Conservation (phyloP, 2,113 vertebrate genomes). For the Osmerus eperlanus region DNA sequence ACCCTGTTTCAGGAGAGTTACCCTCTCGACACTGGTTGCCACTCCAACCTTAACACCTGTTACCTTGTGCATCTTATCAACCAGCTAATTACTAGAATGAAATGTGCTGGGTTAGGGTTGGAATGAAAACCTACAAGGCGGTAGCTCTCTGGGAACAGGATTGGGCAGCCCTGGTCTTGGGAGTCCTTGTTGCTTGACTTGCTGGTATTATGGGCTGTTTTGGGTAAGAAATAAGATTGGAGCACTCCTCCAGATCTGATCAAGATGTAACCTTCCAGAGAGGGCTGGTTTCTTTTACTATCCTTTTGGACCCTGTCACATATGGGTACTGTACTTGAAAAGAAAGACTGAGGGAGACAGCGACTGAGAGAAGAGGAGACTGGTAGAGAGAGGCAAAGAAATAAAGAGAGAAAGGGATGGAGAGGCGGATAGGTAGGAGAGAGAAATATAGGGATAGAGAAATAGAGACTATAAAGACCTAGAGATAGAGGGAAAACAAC, state of each 20-base stretch:
- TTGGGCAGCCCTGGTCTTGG: no score
- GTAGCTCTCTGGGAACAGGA: no score
- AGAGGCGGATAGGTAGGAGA: conserved; percentile 18
- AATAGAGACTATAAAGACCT: neutral
- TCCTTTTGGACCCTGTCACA: conserved; percentile 39
- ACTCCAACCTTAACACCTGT: no score
- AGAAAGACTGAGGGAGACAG: conserved; percentile 9
- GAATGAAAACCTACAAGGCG: neutral
- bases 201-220: neutral
- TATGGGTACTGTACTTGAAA: neutral
- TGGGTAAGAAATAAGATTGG: conserved; percentile 3
- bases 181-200: no score
- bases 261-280: conserved; percentile 59
- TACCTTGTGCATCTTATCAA: neutral
- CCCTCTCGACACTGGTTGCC: no score
- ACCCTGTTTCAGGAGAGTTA: no score
- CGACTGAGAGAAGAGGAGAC: neutral
- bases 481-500: neutral
- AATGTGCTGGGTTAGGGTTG: neutral
- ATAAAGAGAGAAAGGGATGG: conserved; percentile 2
- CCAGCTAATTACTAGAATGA: neutral
- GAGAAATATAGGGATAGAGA: neutral
- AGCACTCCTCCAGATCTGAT: conserved; percentile 47
- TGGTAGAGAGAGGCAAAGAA: conserved; percentile 4
- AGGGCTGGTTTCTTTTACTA: conserved; percentile 61